Evolutionary conservation across 2,113 vertebrate species (phyloP).

Genomic region (Ptilonorhynchus violaceus): DNA sequence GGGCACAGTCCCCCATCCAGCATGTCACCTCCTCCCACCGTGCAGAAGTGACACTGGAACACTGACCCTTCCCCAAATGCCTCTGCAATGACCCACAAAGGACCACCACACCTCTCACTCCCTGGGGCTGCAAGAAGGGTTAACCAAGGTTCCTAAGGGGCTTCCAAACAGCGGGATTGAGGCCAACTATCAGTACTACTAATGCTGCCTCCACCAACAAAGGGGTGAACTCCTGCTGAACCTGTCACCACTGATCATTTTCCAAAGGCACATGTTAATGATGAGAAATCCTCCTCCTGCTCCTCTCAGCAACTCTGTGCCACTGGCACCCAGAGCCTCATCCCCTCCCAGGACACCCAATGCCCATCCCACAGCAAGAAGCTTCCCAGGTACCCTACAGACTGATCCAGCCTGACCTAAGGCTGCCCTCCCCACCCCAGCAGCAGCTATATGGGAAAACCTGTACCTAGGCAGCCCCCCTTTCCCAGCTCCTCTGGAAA

Average conservation of each 20-base stretch:
- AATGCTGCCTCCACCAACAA: not conserved
- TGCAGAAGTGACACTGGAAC: not conserved
- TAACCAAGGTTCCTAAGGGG: not conserved
- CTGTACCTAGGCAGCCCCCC: not conserved
- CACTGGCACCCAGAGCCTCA: not conserved
- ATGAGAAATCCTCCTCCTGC: not conserved
- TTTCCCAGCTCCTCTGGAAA: not conserved
- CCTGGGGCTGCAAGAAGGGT: not conserved
- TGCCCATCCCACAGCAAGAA: accelerated
- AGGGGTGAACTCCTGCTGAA: not conserved
- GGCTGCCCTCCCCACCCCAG: not conserved
- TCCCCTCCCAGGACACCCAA: not conserved
- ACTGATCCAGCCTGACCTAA: not conserved
- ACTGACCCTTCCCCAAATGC: accelerated
- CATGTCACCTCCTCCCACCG: accelerated
- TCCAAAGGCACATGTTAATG: accelerated
- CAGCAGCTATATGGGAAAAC: not conserved
- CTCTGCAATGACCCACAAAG: not conserved
- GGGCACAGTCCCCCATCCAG: not conserved
- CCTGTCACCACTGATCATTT: not conserved
- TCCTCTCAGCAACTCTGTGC: not conserved
- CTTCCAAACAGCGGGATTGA: not conserved
- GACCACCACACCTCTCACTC: not conserved
- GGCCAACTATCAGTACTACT: not conserved
- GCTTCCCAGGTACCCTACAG: not conserved